phyloP scores from a whole-genome alignment of 2,888 invertebrate species.

The Thera obeliscata region DNA sequence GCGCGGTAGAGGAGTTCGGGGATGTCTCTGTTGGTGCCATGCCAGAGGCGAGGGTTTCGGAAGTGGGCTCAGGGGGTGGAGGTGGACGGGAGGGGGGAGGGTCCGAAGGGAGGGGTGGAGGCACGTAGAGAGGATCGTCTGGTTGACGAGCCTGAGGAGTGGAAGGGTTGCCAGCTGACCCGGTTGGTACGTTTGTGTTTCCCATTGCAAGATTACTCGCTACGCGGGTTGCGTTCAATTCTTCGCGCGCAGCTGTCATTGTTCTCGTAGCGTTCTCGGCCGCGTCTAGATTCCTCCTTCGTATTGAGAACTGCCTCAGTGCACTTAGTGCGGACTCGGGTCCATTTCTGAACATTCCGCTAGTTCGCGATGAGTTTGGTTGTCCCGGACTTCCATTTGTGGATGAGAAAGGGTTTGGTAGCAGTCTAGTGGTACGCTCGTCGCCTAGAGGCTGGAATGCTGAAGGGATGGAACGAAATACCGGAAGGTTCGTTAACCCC shows the following conservation, averaged over 20 bases:
- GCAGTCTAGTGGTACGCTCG: conserved; percentile 62
- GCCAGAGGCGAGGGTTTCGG: conserved; percentile 52
- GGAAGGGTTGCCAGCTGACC: conserved; percentile 4
- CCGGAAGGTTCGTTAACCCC: conserved; percentile 13
- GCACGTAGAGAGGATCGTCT: conserved; percentile 30
- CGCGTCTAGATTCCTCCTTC: conserved; percentile 54
- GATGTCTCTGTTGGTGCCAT: conserved; percentile 68
- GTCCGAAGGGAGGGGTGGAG: conserved; percentile 29
- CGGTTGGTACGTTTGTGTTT: background rate
- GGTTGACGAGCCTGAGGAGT: conserved; percentile 6
- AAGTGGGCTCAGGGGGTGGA: conserved; percentile 40
- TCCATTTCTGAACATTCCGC: conserved; percentile 47
- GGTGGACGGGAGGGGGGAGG: conserved; percentile 40
- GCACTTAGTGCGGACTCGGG: conserved; percentile 45
- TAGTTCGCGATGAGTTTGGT: conserved; percentile 62
- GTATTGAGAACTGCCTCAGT: conserved; percentile 51
- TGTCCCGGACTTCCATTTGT: conserved; percentile 42
- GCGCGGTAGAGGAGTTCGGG: conserved; percentile 43
- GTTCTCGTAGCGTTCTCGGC: conserved; percentile 26
- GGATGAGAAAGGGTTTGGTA: conserved; percentile 75
- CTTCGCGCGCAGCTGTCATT: conserved; percentile 6
- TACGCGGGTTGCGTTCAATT: background rate
- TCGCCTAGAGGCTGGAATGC: conserved; percentile 74
- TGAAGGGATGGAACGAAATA: conserved; percentile 70
- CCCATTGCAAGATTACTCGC: background rate